Evolutionary conservation across 2,113 vertebrate genomes (phyloP), one percentile per base, ranked within the genome.

Genomic region (Peromyscus maniculatus): DNA sequence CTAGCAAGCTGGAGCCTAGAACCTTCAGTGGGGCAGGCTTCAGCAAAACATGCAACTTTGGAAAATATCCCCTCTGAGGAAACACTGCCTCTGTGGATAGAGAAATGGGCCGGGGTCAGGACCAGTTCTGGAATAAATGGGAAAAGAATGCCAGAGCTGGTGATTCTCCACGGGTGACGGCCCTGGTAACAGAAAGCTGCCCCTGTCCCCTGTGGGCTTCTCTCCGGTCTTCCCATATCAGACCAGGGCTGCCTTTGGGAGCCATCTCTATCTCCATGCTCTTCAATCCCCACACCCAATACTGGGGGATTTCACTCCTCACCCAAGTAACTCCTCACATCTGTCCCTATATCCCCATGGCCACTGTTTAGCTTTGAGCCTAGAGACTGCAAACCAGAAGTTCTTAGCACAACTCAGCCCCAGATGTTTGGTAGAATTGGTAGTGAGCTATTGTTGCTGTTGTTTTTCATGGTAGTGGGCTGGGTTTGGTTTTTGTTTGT

Each of bases 401-500:
- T 52, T 95, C 59, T 94, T 72, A 28, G n/a, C 31, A 78, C 83
- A 95, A 91, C 21, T 75, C 59, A 91, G 59, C 52, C 36, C 24
- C 67, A 71, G 77, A 64, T 13, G 2, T 88, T 95, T 74, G n/a
- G 26, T 94, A 79, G 49, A 57, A 88, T 19, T 74, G 31, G 19
- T 57, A 69, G 24, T 19, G 22, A 22, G 31, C 28, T 49, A 2
- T 46, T 87, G 22, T 49, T 87, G 59, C 78, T 89, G 57, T 87
- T n/a, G 1, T 31, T 49, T 46, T 77, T 77, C 43, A 16, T 49
- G 24, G 43, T 89, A 36, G 8, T 33, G 43, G 62, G 33, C 13
- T n/a, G n/a, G 62, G 26, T 84, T 39, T 83, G 33, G 19, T 72
- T 39, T 72, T 72, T 12, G 8, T 66, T 22, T 74, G 69, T 43